Evolutionary conservation across 2,888 invertebrate species (phyloP), one percentile per base, ranked within the genome.

Genomic region (Pyrocoelia pectoralis): DNA sequence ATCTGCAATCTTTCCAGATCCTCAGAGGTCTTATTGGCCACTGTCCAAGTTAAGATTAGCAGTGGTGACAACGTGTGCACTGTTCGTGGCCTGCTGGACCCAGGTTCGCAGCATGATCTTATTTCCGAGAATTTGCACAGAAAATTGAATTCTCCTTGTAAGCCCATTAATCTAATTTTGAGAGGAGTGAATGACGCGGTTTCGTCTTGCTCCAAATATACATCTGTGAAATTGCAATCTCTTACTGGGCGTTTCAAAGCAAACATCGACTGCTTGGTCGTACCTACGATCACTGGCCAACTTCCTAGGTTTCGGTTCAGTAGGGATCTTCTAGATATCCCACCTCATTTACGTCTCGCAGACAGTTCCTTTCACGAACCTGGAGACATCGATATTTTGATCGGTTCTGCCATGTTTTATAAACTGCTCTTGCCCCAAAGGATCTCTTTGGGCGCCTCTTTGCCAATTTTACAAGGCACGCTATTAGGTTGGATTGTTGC

Each of bases 401-500:
- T 58, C 13, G 58, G 63, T 5, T 58, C 56, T 2, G 12, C 24
- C 0, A 10, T 19, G n/a, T 60, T 60, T 28, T 60, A 54, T n/a
- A 17, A 53, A 1, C 24, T 59, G 8, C 5, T 60, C 15, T 54
- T 48, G 10, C n/a, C 53, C 1, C 43, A 43, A 2, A 29, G 52
- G 15, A 46, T 59, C 13, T 46, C 52, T 2, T 29, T 53, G 15
- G 57, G 50, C 1, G 46, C 46, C 18, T 9, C 50, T n/a, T 2
- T n/a, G 10, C 33, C 53, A 10, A 53, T 41, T 5, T 24, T 62
- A 15, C 52, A 53, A 49, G 53, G 58, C 41, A 63, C 54, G 1
- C 15, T 56, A 4, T 14, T 63, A 10, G 60, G 50, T n/a, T 61
- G 61, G 50, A 19, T 61, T 3, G 13, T 56, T 8, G 55, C 52